Percentiles rank a stretch among this genome's conserved stretches.
phyloP scores from a whole-genome alignment of 2,797 vertebrate genomes.

The Percopsis omiscomaycus region DNA sequence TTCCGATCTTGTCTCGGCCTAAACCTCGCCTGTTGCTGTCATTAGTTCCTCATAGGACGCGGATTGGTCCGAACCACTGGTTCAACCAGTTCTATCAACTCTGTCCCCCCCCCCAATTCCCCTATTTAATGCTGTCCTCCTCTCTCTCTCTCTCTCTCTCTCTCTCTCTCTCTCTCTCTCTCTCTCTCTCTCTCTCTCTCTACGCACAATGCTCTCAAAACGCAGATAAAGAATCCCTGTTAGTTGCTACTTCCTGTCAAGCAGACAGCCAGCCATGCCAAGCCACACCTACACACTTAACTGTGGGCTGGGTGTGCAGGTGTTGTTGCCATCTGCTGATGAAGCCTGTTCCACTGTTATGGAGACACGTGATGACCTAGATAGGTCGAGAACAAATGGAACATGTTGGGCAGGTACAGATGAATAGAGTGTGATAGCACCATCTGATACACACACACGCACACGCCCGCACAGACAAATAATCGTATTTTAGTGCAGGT shows the following conservation, averaged over 20 bases:
- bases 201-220: background rate
- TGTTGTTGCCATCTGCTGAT: conserved; percentile 53
- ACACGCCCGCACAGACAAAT: background rate
- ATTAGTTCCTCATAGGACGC: too few species aligned
- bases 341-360: conserved; percentile 29
- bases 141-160: background rate
- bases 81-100: too few species aligned
- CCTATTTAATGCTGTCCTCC: background rate
- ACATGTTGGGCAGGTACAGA: background rate
- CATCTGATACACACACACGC: background rate
- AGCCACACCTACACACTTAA: background rate
- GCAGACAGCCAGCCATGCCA: too few species aligned
- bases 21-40: too few species aligned
- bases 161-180: background rate
- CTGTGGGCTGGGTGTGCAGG: conserved; percentile 53
- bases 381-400: conserved; percentile 29
- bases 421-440: background rate
- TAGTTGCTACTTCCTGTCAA: too few species aligned
- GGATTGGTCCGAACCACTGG: too few species aligned
- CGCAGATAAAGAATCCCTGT: too few species aligned
- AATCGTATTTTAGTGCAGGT: background rate
- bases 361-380: conserved; percentile 23
- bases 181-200: background rate
- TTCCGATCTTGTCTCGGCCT: too few species aligned
- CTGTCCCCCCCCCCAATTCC: background rate